Evolutionary conservation across 2,113 vertebrate genomes (phyloP), one percentile per base, ranked within the genome.

Genomic region (Camelus dromedarius): DNA sequence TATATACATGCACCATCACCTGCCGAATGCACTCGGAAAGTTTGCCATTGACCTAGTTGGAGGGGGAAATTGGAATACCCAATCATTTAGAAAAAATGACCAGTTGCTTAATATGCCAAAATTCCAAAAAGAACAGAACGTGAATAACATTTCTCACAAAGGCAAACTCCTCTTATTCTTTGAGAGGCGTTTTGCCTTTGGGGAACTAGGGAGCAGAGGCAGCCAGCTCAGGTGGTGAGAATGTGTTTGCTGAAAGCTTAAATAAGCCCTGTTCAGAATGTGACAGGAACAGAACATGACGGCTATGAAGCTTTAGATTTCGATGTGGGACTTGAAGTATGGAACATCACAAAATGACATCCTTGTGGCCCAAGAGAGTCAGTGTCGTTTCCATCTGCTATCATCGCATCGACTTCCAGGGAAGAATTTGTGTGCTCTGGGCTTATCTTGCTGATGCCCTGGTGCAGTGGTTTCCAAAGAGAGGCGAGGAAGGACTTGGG

Each of bases 71-170:
- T 73, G 11, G 48, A 82, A 92, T 85, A 93, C 13, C 19, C 66
- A 79, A 52, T 96, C 52, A 82, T 95, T 96, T 35, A 86, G 79
- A 77, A 96, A 93, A 95, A 76, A 20, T 80, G 85, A 69, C 76
- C 46, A 91, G 79, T 89, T 80, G 16, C 92, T 96, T 94, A 81
- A 70, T 73, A 81, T 85, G 48, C 50, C 81, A 48, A 92, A 91
- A 93, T 93, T 91, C n/a, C 46, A 62, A 91, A 86, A 87, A 83
- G 77, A 93, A 62, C 42, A 89, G 75, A 79, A 50, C 5, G 26
- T 32, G 6, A 85, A 58, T 92, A 76, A 52, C 26, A 64, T 56
- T 77, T 92, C 24, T 66, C 56, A 52, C 32, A 95, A 93, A 87
- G 67, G 32, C 30, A 66, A 46, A n/a, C 18, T 80, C 11, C 69